Conservation (phyloP, 2,113 vertebrate species). For the Tachycineta bicolor region DNA sequence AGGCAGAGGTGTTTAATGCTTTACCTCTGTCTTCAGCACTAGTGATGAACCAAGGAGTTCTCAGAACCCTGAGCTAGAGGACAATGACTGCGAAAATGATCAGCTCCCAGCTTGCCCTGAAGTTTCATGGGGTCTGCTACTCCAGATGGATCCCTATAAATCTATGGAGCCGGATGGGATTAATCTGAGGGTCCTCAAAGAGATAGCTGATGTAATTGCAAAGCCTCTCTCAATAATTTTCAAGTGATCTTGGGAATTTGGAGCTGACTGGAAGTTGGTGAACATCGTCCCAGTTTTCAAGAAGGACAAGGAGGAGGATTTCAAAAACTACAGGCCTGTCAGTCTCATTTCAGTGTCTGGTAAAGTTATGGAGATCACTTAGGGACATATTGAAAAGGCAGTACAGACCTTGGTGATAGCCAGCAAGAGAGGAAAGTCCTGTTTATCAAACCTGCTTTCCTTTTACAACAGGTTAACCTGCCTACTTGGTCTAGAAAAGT, state of each 20-base stretch:
- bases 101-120: rapidly evolving
- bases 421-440: neutral
- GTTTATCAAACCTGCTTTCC: neutral
- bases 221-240: neutral
- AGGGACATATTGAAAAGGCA: neutral
- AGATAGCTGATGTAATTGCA: neutral
- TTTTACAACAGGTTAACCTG: neutral
- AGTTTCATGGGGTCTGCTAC: neutral
- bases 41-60: neutral
- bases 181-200: neutral
- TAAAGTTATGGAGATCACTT: neutral
- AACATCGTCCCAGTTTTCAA: rapidly evolving
- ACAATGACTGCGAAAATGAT: neutral
- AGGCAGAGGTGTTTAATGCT: neutral
- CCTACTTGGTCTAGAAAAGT: neutral
- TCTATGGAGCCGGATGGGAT: neutral
- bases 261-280: neutral
- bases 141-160: neutral
- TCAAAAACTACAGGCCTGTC: neutral
- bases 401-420: neutral
- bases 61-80: neutral
- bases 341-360: neutral
- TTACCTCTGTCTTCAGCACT: neutral
- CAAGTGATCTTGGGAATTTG: neutral
- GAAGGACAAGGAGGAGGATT: neutral